phyloP scores from a whole-genome alignment of 2,113 vertebrate species.

The Nothobranchius kuhntae region DNA sequence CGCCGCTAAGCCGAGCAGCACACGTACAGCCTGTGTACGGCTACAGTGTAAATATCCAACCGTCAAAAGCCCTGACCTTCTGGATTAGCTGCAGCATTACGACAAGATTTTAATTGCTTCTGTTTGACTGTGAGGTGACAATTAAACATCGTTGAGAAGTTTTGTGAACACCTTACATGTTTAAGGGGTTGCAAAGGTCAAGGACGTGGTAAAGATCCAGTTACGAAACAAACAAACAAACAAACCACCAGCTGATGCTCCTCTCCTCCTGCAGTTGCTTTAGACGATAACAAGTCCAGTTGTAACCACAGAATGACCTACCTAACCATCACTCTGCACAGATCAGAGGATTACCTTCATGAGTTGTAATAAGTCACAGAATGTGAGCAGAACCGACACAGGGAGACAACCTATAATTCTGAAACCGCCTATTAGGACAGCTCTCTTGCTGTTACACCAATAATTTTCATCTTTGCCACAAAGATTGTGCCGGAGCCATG shows the following conservation, averaged over 20 bases:
- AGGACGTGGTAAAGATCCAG: conserved; percentile 1
- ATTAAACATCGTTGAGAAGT: conserved; percentile 20
- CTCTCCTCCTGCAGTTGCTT: conserved; percentile 17
- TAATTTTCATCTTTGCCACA: not conserved
- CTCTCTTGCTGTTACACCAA: not conserved
- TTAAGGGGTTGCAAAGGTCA: not conserved
- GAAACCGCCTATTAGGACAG: not conserved
- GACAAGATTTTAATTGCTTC: conserved; percentile 54
- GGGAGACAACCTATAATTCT: conserved; percentile 4
- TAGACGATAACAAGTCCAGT: conserved; percentile 10
- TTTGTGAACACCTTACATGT: not conserved
- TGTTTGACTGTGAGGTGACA: conserved; percentile 39
- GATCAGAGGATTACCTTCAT: conserved; percentile 42
- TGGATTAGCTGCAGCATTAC: conserved; percentile 65
- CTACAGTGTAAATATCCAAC: conserved; percentile 45
- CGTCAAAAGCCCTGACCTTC: conserved; percentile 60
- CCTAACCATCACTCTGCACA: conserved; percentile 32
- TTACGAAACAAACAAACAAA: no score
- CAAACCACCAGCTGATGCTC: not conserved
- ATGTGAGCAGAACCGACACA: not conserved
- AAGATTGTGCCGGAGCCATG: not conserved
- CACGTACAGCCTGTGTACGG: conserved; percentile 52
- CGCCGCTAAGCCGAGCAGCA: conserved; percentile 41
- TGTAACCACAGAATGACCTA: conserved; percentile 49
- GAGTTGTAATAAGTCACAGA: conserved; percentile 6